Evolutionary conservation across 35 echinoderm and acorn worm species (phyloP).

Genomic region (Chiridota heheva): DNA sequence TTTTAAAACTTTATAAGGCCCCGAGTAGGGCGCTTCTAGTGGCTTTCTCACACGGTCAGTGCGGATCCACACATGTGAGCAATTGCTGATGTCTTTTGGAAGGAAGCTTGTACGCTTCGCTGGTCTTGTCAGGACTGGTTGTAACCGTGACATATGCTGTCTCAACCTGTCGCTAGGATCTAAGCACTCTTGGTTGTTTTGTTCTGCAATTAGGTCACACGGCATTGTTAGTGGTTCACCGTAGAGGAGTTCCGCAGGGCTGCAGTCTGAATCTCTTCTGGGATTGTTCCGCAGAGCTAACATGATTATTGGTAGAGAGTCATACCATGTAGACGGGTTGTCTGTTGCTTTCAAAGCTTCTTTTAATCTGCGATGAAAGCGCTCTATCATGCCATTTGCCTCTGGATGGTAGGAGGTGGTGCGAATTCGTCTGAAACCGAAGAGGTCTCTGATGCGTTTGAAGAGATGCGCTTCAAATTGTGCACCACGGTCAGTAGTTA

Average conservation of each 20-base stretch:
- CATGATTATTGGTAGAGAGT: constrained; percentile 26
- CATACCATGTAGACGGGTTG: constrained; percentile 26
- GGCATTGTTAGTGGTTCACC: constrained; percentile 46
- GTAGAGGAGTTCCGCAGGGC: constrained; percentile 39
- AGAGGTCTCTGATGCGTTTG: background rate
- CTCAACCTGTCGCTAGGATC: background rate
- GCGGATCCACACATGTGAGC: background rate
- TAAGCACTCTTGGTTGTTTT: background rate
- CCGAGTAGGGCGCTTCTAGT: background rate
- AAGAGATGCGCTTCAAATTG: constrained; percentile 45
- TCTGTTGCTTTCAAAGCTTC: constrained; percentile 23
- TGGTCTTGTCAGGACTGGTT: background rate
- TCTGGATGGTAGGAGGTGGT: constrained; percentile 57
- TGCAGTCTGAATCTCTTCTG: constrained; percentile 29
- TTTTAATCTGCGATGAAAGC: constrained; percentile 52
- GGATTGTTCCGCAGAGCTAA: constrained; percentile 30
- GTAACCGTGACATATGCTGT: background rate
- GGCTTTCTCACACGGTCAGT: background rate
- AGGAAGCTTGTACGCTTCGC: background rate
- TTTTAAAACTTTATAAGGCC: background rate
- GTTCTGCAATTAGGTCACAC: constrained; percentile 22
- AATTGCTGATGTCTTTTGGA: background rate
- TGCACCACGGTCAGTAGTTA: constrained; percentile 43
- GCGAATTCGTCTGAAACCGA: constrained; percentile 37
- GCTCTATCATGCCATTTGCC: constrained; percentile 51